Conservation (phyloP, 2,113 vertebrate genomes). For the Diphyllodes magnificus region DNA sequence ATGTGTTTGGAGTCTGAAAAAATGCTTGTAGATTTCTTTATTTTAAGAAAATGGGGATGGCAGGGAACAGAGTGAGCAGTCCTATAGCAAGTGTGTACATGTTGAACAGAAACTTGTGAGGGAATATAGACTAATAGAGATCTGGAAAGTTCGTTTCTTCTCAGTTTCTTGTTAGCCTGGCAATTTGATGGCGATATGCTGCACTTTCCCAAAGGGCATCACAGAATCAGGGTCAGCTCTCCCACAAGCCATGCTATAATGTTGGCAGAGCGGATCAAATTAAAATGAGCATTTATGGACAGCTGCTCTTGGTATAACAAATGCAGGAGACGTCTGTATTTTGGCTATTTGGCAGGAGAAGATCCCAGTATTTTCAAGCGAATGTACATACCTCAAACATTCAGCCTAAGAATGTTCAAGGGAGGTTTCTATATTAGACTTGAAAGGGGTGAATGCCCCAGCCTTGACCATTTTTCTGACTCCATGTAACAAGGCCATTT, state of each 20-base stretch:
- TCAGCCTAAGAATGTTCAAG: background rate
- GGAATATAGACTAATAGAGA: background rate
- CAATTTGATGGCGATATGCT: background rate
- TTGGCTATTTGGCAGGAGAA: background rate
- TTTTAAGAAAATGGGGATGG: background rate
- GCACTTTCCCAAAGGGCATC: background rate
- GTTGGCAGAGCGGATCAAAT: background rate
- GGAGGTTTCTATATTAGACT: background rate
- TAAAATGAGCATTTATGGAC: background rate
- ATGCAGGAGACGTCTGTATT: background rate
- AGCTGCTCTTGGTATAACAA: background rate
- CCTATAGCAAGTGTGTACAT: background rate
- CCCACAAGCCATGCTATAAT: background rate
- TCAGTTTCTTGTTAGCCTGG: background rate
- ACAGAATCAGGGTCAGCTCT: background rate
- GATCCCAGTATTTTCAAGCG: background rate
- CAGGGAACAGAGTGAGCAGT: background rate
- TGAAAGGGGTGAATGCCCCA: background rate
- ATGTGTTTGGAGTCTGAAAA: background rate
- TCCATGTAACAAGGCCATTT: background rate
- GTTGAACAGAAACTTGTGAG: background rate
- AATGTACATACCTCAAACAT: background rate
- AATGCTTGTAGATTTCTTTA: background rate
- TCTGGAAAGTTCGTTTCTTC: background rate
- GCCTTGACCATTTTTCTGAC: background rate